phyloP scores from a whole-genome alignment of 2,888 invertebrate species.

The Exephanes ischioxanthus region DNA sequence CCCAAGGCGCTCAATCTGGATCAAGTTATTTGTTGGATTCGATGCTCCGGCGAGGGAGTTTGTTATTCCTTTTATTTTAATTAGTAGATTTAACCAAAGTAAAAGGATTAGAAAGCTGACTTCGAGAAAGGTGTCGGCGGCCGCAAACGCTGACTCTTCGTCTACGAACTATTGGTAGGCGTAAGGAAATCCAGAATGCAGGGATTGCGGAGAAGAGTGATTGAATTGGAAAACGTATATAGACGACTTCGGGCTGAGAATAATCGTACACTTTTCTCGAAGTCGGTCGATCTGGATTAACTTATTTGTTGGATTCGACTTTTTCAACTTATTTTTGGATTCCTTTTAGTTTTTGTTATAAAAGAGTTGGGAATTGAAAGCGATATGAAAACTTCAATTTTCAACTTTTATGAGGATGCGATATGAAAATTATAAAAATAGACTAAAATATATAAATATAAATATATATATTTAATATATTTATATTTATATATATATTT shows the following conservation, averaged over 20 bases:
- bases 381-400: no score
- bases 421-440: no score
- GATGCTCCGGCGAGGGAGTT: not conserved
- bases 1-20: not conserved
- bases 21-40: not conserved
- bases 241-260: not conserved
- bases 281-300: no score
- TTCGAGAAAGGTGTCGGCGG: not conserved
- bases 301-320: not conserved
- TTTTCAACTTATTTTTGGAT: no score
- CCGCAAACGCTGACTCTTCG: not conserved
- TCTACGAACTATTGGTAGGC: not conserved
- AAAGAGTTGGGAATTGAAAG: no score
- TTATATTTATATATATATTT: no score
- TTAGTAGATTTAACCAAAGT: not conserved
- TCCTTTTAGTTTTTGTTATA: no score
- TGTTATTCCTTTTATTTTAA: not conserved
- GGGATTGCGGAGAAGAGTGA: constrained; percentile 16
- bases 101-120: not conserved
- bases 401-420: no score
- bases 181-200: not conserved
- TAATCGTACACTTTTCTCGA: not conserved
- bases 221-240: constrained; percentile 17
- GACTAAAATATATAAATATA: no score
- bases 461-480: no score